Evolutionary conservation across 2,888 invertebrate species (phyloP).

Genomic region (Fissipunctia ypsillon): DNA sequence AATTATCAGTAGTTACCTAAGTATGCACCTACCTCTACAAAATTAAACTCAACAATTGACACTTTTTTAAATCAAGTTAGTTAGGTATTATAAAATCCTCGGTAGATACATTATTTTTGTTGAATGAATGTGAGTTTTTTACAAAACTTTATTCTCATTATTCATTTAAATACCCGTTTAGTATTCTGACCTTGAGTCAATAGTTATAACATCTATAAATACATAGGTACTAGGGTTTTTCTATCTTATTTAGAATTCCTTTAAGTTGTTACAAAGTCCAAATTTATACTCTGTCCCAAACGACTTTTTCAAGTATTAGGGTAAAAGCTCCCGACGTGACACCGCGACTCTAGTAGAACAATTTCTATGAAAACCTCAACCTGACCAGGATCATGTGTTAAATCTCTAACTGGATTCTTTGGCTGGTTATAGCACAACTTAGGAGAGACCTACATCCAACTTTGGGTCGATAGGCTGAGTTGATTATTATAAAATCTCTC

Average conservation of each 20-base stretch:
- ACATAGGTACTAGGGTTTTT: background rate
- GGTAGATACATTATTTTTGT: background rate
- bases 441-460: too few species aligned
- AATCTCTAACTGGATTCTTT: too few species aligned
- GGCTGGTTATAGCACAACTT: too few species aligned
- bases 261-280: background rate
- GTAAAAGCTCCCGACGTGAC: background rate
- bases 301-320: background rate
- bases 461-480: background rate
- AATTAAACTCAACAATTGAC: background rate
- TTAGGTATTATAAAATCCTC: background rate
- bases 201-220: background rate
- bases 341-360: background rate
- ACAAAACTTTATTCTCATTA: background rate
- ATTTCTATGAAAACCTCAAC: too few species aligned
- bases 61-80: background rate
- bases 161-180: constrained; percentile 8
- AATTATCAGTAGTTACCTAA: background rate
- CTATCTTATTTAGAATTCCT: background rate
- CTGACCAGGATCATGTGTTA: too few species aligned
- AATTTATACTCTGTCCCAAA: background rate
- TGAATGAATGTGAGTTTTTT: background rate
- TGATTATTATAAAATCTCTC: background rate
- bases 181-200: constrained; percentile 20
- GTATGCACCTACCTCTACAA: too few species aligned